A percentile compares a stretch with the other conserved stretches of the same genome.
phyloP scores from a whole-genome alignment of 2,113 vertebrate species.

The Pyrgilauda ruficollis region DNA sequence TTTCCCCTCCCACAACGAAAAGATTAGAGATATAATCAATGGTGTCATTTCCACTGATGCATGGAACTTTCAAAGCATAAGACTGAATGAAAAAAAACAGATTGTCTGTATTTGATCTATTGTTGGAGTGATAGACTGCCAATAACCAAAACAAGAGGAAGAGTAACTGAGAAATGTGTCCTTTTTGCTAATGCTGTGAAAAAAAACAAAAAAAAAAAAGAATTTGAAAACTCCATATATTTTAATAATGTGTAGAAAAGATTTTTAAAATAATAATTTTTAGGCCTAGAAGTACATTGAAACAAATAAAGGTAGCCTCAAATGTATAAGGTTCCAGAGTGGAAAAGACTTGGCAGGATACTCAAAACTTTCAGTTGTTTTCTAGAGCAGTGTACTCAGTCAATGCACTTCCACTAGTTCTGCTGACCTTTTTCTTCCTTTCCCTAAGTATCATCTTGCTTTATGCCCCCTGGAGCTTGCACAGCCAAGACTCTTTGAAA shows the following conservation, averaged over 20 bases:
- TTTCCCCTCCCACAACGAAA: background rate
- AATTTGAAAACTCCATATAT: background rate
- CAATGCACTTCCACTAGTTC: background rate
- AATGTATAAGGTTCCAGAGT: background rate
- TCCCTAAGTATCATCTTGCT: background rate
- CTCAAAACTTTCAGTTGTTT: background rate
- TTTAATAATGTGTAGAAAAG: background rate
- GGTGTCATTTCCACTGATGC: background rate
- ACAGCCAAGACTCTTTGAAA: background rate
- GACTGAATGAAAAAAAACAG: conserved; percentile 8
- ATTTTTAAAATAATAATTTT: background rate
- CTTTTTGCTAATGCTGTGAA: background rate
- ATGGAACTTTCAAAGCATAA: background rate
- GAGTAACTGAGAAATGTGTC: background rate
- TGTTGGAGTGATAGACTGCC: background rate
- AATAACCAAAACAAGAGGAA: background rate
- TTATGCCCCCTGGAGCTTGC: background rate
- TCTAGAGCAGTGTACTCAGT: background rate
- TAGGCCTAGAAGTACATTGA: background rate
- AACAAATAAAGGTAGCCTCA: background rate
- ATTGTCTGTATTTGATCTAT: background rate
- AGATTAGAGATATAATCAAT: background rate
- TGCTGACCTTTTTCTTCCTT: background rate
- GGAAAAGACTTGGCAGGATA: background rate
- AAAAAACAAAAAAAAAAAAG: background rate